Evolutionary conservation across 2,113 vertebrate genomes (phyloP), one percentile per base, ranked within the genome.

Genomic region (Tachysurus vachellii): DNA sequence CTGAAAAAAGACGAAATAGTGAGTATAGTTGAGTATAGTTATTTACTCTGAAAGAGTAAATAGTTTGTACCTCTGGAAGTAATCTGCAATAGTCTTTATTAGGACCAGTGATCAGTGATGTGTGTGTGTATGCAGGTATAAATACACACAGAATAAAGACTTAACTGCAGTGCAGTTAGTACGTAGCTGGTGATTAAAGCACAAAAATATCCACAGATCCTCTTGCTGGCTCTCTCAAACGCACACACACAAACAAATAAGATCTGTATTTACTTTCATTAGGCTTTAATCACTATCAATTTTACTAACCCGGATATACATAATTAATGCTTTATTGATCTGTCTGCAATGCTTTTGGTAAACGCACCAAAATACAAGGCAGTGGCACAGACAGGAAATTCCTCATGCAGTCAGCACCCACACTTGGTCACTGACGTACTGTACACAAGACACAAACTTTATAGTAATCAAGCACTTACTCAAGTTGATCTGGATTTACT

Each of bases 321-420:
- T 47, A 47, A 23, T 88, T 86, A 80, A 87, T 50, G 54, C 80
- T 88, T 87, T 85, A 91, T 70, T 89, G 88, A 88, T 84, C 75
- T 77, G 57, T 76, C 31, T 50, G 62, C 71, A 57, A 71, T 75
- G 56, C 83, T 79, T 75, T 64, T 19, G 47, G 61, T 36, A 82
- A 54, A 71, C 53, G 16, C 70, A 12, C 47, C 59, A 31, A 82
- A 50, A 68, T 80, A 83, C 77, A 87, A 75, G 23, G 17, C 53
- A 21, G 44, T 53, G 44, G 64, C 77, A 57, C 75, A 85, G 66
- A 68, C 82, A 88, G 56, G 36, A 89, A 87, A 87, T 54, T 31
- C 21, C 44, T 66, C 36, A 73, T 64, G 31, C 12, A 26, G n/a
- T 57, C 75, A 62, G 80, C 12, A 57, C 31, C 70, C 59, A 56